Conservation (phyloP, 2,888 invertebrate species). For the Philaethria dido region DNA sequence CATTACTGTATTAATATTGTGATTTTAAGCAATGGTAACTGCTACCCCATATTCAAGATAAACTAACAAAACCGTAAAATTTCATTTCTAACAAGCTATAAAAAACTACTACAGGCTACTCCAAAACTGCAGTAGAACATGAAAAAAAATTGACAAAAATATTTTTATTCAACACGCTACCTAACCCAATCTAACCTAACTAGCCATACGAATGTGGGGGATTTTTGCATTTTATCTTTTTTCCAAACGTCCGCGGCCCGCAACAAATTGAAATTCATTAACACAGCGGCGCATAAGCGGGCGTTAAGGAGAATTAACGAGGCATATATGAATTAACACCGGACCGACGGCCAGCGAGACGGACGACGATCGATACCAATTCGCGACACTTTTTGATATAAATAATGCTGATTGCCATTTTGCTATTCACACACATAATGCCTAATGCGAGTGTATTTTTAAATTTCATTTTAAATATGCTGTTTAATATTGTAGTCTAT, state of each 20-base stretch:
- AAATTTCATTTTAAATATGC: neutral
- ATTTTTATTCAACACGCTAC: slow-evolving; percentile 22
- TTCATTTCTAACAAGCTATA: neutral
- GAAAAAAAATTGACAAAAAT: slow-evolving; percentile 11
- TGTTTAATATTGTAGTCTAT: neutral
- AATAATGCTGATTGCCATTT: slow-evolving; percentile 37
- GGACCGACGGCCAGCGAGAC: slow-evolving; percentile 52
- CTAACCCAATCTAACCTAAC: slow-evolving; percentile 47
- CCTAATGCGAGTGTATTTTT: slow-evolving; percentile 7
- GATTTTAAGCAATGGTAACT: neutral
- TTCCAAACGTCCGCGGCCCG: slow-evolving; percentile 58
- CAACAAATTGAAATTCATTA: slow-evolving; percentile 82
- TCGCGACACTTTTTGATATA: slow-evolving; percentile 49
- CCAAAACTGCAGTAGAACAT: neutral
- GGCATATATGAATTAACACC: slow-evolving; percentile 78
- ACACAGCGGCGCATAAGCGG: slow-evolving; percentile 65
- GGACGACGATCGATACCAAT: slow-evolving; percentile 51
- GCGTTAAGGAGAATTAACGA: slow-evolving; percentile 81
- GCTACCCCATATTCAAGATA: neutral
- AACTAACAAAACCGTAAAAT: neutral
- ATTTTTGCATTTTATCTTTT: slow-evolving; percentile 52
- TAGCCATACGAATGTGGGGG: slow-evolving; percentile 44
- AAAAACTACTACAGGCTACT: neutral
- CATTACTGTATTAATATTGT: neutral
- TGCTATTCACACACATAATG: slow-evolving; percentile 32